Percentiles rank a stretch among this genome's conserved stretches.
Evolutionary conservation across 2,888 invertebrate species (phyloP).

Genomic region (Automeris io): DNA sequence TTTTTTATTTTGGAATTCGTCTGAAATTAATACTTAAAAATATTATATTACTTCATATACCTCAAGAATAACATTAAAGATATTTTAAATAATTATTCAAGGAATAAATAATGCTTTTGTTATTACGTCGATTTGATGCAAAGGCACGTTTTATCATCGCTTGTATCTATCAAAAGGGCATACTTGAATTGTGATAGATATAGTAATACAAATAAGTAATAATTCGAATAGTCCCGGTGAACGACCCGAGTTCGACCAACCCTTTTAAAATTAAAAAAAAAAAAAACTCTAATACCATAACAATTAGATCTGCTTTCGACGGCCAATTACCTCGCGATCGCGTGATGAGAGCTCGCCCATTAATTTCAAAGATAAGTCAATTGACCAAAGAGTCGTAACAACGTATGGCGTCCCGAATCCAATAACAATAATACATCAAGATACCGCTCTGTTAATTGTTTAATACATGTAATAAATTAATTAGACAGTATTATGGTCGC

Average conservation of each 20-base stretch:
- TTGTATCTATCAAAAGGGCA: too few species aligned
- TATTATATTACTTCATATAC: too few species aligned
- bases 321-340: constrained; percentile 55
- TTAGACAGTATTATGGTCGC: constrained; percentile 69
- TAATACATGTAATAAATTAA: constrained; percentile 76
- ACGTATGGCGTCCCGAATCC: constrained; percentile 52
- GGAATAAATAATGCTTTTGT: too few species aligned
- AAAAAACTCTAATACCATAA: constrained; percentile 17
- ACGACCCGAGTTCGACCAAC: constrained; percentile 4
- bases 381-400: constrained; percentile 52
- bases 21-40: too few species aligned
- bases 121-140: too few species aligned
- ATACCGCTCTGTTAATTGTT: constrained; percentile 69
- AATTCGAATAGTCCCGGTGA: background rate
- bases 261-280: constrained; percentile 8
- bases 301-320: constrained; percentile 42
- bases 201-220: too few species aligned
- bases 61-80: too few species aligned
- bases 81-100: too few species aligned
- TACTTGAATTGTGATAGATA: too few species aligned
- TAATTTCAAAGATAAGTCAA: constrained; percentile 73
- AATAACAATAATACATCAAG: constrained; percentile 69
- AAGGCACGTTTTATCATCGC: too few species aligned
- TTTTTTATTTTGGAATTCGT: too few species aligned
- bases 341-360: constrained; percentile 60